phyloP scores from a whole-genome alignment of 1,140 invertebrate genomes.

The Drosophila azteca region DNA sequence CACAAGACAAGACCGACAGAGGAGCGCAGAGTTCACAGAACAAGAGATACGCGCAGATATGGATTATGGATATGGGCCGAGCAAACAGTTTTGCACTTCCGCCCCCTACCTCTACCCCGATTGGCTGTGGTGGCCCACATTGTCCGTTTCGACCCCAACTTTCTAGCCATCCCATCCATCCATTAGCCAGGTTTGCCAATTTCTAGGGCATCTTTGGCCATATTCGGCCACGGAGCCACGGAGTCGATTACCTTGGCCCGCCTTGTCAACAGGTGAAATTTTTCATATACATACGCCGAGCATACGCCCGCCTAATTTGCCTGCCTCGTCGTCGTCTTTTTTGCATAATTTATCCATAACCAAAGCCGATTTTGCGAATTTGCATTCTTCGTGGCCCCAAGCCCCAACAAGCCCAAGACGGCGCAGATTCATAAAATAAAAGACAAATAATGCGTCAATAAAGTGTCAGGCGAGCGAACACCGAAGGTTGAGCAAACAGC shows the following conservation, averaged over 20 bases:
- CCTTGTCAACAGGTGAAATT: constrained; percentile 71
- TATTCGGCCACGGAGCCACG: constrained; percentile 33
- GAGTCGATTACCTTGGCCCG: constrained; percentile 67
- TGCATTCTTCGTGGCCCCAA: constrained; percentile 54
- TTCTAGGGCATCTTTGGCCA: constrained; percentile 68
- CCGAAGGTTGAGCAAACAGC: constrained; percentile 59
- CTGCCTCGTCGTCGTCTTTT: constrained; percentile 33
- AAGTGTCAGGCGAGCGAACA: constrained; percentile 56
- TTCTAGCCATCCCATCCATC: constrained; percentile 48
- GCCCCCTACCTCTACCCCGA: constrained; percentile 29
- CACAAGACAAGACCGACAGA: constrained; percentile 1
- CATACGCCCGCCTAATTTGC: constrained; percentile 64
- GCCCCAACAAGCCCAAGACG: constrained; percentile 1
- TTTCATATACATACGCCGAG: constrained; percentile 1
- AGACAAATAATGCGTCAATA: constrained; percentile 58
- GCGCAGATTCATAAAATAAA: constrained; percentile 19
- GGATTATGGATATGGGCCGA: constrained; percentile 2
- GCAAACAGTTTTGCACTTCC: constrained; percentile 48
- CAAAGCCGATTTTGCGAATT: constrained; percentile 47
- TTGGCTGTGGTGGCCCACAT: constrained; percentile 49
- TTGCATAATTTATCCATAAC: constrained; percentile 69
- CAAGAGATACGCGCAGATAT: constrained; percentile 35
- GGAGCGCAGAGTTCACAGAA: constrained; percentile 34
- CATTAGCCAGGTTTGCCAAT: constrained; percentile 40
- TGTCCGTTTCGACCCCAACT: constrained; percentile 33